Conservation (phyloP, 2,888 invertebrate genomes). For the Seira sanloemensis region DNA sequence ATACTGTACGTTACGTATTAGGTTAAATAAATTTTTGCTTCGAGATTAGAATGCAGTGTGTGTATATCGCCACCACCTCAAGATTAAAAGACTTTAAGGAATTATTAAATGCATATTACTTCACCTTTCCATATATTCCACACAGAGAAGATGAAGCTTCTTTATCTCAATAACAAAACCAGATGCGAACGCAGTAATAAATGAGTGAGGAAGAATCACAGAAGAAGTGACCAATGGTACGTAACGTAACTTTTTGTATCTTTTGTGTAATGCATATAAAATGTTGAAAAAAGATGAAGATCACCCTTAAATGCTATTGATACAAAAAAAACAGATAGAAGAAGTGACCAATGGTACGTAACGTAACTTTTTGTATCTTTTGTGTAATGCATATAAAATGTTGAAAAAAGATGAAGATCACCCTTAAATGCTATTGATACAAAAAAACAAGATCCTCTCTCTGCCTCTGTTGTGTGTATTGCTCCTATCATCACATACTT, state of each 20-base stretch:
- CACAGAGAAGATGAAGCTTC: background rate
- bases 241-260: background rate
- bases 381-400: background rate
- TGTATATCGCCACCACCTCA: constrained; percentile 3
- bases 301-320: background rate
- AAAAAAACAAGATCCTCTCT: background rate
- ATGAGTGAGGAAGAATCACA: constrained; percentile 9
- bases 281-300: background rate
- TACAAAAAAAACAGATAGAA: background rate
- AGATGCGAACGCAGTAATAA: constrained; percentile 10
- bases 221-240: background rate
- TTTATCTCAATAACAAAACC: constrained; percentile 9
- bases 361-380: background rate
- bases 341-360: background rate
- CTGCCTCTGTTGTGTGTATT: constrained; percentile 9
- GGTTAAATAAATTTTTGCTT: too few species aligned
- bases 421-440: background rate
- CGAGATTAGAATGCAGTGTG: too few species aligned
- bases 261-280: background rate
- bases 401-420: background rate
- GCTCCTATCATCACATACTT: background rate
- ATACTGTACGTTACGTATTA: too few species aligned
- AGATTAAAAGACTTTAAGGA: constrained; percentile 2
- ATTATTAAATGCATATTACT: background rate
- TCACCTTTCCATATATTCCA: constrained; percentile 1